Evolutionary conservation across 2,888 invertebrate species (phyloP).

Genomic region (Tipula helvola): DNA sequence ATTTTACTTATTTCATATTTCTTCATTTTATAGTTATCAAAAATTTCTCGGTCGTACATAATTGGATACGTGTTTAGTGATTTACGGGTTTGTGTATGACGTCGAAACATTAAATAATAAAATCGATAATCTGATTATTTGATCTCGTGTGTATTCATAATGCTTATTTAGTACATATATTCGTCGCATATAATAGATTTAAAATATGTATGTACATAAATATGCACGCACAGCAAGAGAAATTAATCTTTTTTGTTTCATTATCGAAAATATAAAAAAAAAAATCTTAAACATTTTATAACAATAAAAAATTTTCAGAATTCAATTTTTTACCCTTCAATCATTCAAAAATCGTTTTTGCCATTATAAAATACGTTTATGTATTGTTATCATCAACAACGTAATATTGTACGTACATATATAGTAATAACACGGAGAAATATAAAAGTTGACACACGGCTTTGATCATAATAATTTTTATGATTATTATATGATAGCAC

Average conservation of each 20-base stretch:
- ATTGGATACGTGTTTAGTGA: not conserved
- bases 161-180: too few species aligned
- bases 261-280: not conserved
- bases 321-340: not conserved
- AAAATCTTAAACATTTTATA: not conserved
- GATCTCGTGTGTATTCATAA: not conserved
- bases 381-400: not conserved
- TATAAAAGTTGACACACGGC: not conserved
- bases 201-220: not conserved
- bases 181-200: too few species aligned
- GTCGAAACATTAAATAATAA: not conserved
- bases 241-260: not conserved
- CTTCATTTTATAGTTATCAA: not conserved
- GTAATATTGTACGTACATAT: not conserved
- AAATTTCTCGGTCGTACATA: not conserved
- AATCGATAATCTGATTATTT: not conserved
- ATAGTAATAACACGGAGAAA: not conserved
- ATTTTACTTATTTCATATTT: not conserved
- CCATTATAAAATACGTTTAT: not conserved
- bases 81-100: not conserved
- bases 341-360: not conserved
- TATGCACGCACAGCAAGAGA: not conserved
- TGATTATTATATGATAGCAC: not conserved
- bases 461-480: slow-evolving; percentile 4
- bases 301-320: not conserved